Base-by-base conservation (phyloP, 2,888 invertebrate genomes). In the Cataglyphis albicans region DNA sequence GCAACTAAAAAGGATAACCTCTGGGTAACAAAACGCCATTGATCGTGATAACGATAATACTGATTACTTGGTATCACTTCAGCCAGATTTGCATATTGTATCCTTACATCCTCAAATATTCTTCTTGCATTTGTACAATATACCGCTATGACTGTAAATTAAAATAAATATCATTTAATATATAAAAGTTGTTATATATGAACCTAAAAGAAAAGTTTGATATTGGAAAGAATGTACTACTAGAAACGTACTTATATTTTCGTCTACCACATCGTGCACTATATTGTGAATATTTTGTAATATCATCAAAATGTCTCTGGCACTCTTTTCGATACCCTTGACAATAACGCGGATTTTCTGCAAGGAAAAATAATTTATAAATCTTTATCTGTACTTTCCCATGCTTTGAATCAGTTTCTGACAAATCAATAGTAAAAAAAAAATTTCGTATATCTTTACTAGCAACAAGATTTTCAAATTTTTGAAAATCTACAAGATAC, bases 31-130 rank as follows among this genome's bases (percentile, higher is more conserved):
- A 96, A 97, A 57, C 97, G 96, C 98, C 98, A 99, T 91, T 98
- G 98, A 91, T 98, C 98, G 88, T 98, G 97, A 93, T 97, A 99
- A 90, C 98, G 96, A 94, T 98, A 98, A 95, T 98, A 98, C 91
- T 98, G 97, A 68, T 97, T 97, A 1, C 95, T 86, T 0, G 98
- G 98, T 48, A 98, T 96, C 76, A 97, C 95, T 61, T 95, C 93
- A 29, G 96, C 96, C 59, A 98, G 95, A 86, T 95, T 96, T 3
- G 94, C 93, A 92, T 97, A 98, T 18, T 97, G 96, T 35, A 95
- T 94, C 9, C 96, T 95, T 0, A 98, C 96, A 76, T 96, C 96
- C 64, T 96, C 96, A 91, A 98, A 97, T 81, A 96, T 93, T 86
- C 96, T 95, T 38, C 97, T 95, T 0, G 97, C 97, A 90, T 96